Conservation (phyloP, 2,113 vertebrate species). For the Pantherophis guttatus region DNA sequence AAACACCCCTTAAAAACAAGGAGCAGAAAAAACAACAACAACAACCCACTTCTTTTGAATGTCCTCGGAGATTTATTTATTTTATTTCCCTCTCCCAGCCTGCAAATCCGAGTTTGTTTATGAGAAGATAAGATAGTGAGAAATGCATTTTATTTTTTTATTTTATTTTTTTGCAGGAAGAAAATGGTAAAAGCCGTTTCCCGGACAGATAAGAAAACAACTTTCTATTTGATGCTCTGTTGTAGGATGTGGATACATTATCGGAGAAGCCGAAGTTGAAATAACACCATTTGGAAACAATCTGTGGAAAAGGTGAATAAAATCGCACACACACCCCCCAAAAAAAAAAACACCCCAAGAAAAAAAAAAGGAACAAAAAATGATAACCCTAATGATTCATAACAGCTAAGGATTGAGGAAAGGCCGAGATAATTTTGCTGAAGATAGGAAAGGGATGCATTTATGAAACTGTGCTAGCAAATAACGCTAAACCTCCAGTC, state of each 20-base stretch:
- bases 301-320: neutral
- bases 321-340: neutral
- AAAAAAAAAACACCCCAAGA: neutral
- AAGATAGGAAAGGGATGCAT: neutral
- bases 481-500: neutral
- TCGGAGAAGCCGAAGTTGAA: constrained; percentile 74
- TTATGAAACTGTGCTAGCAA: neutral
- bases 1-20: accelerated
- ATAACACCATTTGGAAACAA: constrained; percentile 71
- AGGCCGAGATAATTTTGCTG: neutral
- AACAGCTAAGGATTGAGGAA: neutral
- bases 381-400: neutral
- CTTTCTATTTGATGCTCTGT: constrained; percentile 84
- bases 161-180: constrained; percentile 64
- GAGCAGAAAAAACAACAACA: constrained; percentile 20
- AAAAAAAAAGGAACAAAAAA: neutral
- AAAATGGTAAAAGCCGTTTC: constrained; percentile 79
- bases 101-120: constrained; percentile 78
- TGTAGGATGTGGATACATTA: constrained; percentile 80
- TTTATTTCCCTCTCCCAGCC: constrained; percentile 53
- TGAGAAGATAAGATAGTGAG: constrained; percentile 84
- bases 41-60: constrained; percentile 67
- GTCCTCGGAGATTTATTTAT: constrained; percentile 60
- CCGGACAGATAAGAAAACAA: constrained; percentile 77
- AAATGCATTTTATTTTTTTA: constrained; percentile 68